A percentile compares a stretch with the other conserved stretches of the same genome.
phyloP scores from a whole-genome alignment of 37 sponge, comb jelly and placozoan genomes.

The Ianthella basta region DNA sequence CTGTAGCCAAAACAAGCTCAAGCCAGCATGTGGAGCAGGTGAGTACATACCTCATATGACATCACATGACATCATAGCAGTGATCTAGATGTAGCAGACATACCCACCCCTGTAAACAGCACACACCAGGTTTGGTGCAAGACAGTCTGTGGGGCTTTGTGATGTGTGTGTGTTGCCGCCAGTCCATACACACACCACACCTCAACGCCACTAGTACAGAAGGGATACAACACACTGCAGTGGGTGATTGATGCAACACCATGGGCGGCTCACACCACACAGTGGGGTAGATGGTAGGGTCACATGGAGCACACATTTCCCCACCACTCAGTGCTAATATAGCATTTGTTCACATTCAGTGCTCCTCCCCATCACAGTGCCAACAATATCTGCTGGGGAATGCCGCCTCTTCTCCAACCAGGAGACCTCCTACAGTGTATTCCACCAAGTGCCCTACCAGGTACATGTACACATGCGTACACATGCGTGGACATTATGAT shows the following conservation, averaged over 20 bases:
- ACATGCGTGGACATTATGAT: too few species aligned
- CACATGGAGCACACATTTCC: too few species aligned
- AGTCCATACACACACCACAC: too few species aligned
- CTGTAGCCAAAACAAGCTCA: slow-evolving; percentile 34
- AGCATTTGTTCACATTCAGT: too few species aligned
- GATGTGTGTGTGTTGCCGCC: too few species aligned
- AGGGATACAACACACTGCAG: too few species aligned
- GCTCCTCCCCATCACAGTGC: neutral
- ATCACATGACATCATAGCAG: neutral
- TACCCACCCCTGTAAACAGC: neutral
- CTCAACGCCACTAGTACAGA: too few species aligned
- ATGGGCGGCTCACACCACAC: too few species aligned
- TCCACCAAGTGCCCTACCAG: neutral
- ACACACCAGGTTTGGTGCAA: neutral
- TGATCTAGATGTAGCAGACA: neutral
- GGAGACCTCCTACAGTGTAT: neutral
- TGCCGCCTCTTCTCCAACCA: neutral
- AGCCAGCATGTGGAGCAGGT: slow-evolving; percentile 41
- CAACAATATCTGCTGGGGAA: neutral
- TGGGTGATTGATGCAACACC: too few species aligned
- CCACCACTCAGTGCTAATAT: too few species aligned
- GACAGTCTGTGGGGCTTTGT: neutral
- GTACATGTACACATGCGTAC: neutral
- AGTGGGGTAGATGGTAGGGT: too few species aligned
- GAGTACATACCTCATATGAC: neutral